Evolutionary conservation across 92 coral and sea anemone species (phyloP).

Genomic region (Umimayanthus chanpuru): DNA sequence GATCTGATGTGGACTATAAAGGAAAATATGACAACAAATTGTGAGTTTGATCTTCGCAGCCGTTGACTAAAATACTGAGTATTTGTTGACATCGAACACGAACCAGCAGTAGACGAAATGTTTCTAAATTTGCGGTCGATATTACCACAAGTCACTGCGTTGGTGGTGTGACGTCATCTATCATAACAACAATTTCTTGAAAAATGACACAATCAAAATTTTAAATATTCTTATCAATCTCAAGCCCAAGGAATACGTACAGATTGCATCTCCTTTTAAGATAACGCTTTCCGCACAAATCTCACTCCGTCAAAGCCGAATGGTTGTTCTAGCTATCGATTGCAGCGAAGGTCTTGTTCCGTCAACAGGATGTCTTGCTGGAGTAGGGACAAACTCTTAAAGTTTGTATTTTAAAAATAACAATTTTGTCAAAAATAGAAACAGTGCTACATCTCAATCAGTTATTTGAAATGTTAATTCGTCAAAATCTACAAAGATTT

Average conservation of each 20-base stretch:
- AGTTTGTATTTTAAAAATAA: too few relatives aligned
- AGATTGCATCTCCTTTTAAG: not conserved
- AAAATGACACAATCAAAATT: not conserved
- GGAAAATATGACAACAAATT: not conserved
- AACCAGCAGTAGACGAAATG: not conserved
- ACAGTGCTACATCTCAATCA: too few relatives aligned
- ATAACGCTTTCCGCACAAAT: too few relatives aligned
- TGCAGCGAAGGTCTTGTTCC: not conserved
- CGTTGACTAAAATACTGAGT: too few relatives aligned
- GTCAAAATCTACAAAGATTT: too few relatives aligned
- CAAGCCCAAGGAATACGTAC: not conserved
- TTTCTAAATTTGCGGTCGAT: not conserved
- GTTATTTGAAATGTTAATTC: too few relatives aligned
- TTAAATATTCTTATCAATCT: not conserved
- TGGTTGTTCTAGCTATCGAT: not conserved
- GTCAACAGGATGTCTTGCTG: not conserved
- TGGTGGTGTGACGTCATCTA: conserved; percentile 24
- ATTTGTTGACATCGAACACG: not conserved
- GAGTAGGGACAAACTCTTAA: not conserved
- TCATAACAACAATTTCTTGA: not conserved
- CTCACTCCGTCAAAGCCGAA: not conserved
- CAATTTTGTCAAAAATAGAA: too few relatives aligned
- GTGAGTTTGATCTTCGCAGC: not conserved
- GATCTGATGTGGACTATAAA: not conserved
- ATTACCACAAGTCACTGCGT: conserved; percentile 21